A percentile compares a stretch with the other conserved stretches of the same genome.
Conservation (phyloP, 2,797 vertebrate species). For the Ara ararauna region DNA sequence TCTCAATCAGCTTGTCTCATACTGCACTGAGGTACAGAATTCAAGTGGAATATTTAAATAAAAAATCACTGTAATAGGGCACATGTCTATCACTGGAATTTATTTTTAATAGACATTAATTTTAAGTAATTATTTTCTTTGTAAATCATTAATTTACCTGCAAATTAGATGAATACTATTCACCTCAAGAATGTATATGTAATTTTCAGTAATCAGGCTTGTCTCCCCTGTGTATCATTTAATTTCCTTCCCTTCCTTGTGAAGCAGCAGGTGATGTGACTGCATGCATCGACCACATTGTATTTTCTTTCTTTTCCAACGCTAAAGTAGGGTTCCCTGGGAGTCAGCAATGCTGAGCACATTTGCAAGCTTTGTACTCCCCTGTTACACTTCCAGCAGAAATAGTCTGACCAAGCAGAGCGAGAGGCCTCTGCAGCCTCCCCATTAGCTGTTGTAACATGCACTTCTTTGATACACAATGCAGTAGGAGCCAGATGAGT, state of each 20-base stretch:
- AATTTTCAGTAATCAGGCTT: conserved; percentile 64
- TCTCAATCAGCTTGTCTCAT: not conserved
- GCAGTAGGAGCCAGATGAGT: not conserved
- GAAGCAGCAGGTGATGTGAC: conserved; percentile 23
- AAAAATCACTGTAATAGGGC: not conserved
- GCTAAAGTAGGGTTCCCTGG: not conserved
- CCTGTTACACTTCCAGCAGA: not conserved
- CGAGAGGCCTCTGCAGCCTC: not conserved
- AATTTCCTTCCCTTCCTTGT: conserved; percentile 59
- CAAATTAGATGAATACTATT: conserved; percentile 35
- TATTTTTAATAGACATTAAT: conserved; percentile 10
- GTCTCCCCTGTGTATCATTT: conserved; percentile 64
- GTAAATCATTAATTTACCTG: conserved; percentile 56
- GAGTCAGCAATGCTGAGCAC: not conserved
- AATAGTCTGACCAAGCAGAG: not conserved
- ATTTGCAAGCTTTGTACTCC: not conserved
- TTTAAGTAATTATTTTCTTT: not conserved
- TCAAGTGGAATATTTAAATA: not conserved
- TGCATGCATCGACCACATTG: not conserved
- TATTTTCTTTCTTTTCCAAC: conserved; percentile 15
- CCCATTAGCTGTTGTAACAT: not conserved
- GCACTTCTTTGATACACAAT: accelerated
- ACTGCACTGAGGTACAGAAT: not conserved
- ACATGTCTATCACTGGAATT: not conserved
- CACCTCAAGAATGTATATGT: conserved; percentile 9